These are phyloP conservation scores for Cartodere bifasciata DNA, from an alignment of 2,888 invertebrate genomes.

Conservation along the genomic window DNA sequence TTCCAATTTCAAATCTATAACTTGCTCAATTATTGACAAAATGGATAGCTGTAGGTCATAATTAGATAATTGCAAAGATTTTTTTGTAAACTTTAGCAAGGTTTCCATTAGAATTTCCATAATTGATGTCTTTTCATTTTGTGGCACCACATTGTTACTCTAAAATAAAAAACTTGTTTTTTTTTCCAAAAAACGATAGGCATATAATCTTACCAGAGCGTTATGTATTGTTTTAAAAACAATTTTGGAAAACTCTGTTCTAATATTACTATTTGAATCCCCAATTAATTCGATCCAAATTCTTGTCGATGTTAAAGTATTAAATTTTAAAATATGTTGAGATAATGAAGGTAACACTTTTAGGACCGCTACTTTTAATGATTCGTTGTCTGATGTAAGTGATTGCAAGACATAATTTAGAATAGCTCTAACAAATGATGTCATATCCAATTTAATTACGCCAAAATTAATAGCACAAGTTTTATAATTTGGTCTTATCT, in stretches of 20 bases:
- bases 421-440: conserved; percentile 19
- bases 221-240: conserved; percentile 27
- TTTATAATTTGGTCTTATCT: too few relatives aligned
- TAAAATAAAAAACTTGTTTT: conserved; percentile 16
- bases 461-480: conserved; percentile 14
- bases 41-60: conserved; percentile 41
- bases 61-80: conserved; percentile 40
- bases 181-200: background rate
- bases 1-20: conserved; percentile 34
- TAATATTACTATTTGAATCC: conserved; percentile 27
- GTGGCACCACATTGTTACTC: conserved; percentile 23
- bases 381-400: conserved; percentile 16
- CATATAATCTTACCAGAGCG: conserved; percentile 18
- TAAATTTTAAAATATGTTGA: conserved; percentile 34
- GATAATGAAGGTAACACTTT: conserved; percentile 32
- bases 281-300: conserved; percentile 33
- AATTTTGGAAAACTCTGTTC: conserved; percentile 28
- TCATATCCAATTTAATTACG: conserved; percentile 18
- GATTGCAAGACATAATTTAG: conserved; percentile 22
- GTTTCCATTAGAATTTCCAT: conserved; percentile 35
- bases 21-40: conserved; percentile 40
- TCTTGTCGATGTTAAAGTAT: conserved; percentile 26
- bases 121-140: conserved; percentile 32
- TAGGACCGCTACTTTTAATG: conserved; percentile 29
- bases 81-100: conserved; percentile 37